Evolutionary conservation across 2,113 vertebrate species (phyloP).

Genomic region (Prunella fulvescens): DNA sequence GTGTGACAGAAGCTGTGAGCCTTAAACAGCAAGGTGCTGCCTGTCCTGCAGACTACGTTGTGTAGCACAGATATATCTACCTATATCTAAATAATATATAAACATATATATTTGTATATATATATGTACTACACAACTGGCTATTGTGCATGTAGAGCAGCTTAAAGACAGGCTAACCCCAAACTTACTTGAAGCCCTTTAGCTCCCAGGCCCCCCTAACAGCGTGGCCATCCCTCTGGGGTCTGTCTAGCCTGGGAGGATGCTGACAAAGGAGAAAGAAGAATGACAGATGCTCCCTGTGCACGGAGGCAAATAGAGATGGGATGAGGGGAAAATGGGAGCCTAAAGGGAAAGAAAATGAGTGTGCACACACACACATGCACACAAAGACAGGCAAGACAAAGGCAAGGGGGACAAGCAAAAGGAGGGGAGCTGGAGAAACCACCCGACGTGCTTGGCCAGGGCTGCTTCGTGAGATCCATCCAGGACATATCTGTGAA

Average conservation of each 20-base stretch:
- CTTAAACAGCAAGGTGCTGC: background rate
- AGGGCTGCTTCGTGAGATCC: background rate
- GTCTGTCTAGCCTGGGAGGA: background rate
- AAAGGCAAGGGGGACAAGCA: constrained; percentile 10
- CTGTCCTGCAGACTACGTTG: background rate
- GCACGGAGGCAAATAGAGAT: background rate
- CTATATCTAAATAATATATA: too few species aligned
- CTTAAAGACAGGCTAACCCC: background rate
- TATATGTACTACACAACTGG: background rate
- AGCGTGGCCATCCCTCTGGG: background rate
- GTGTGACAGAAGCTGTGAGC: background rate
- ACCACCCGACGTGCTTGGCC: background rate
- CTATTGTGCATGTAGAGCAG: background rate
- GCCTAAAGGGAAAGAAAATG: constrained; percentile 39
- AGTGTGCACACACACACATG: background rate
- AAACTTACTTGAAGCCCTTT: background rate
- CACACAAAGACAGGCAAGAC: constrained; percentile 28
- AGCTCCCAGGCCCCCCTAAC: background rate
- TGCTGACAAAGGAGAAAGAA: constrained; percentile 29
- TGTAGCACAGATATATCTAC: too few species aligned
- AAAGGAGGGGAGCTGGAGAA: background rate
- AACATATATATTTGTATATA: too few species aligned
- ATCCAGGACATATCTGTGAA: background rate
- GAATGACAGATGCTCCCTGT: constrained; percentile 41
- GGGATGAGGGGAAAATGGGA: background rate